phyloP scores from a whole-genome alignment of 2,113 vertebrate species.

The Phoxinus phoxinus region DNA sequence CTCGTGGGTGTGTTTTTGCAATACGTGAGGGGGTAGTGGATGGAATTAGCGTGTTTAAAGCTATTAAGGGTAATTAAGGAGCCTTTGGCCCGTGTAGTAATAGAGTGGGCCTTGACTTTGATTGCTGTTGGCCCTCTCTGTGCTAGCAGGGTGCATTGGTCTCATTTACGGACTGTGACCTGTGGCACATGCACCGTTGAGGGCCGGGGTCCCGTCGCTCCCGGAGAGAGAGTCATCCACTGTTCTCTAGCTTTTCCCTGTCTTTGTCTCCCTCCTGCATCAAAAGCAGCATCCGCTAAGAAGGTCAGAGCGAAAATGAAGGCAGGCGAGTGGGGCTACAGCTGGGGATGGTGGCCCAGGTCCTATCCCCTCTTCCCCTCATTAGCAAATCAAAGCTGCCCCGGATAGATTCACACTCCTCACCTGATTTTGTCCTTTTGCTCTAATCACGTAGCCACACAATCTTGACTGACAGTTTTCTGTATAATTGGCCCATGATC shows the following conservation, averaged over 20 bases:
- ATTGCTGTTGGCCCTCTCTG: constrained; percentile 86
- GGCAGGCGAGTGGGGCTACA: constrained; percentile 93
- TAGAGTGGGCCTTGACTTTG: constrained; percentile 82
- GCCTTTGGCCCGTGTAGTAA: constrained; percentile 83
- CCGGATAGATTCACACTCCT: constrained; percentile 95
- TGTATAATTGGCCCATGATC: constrained; percentile 99
- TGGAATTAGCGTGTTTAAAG: constrained; percentile 90
- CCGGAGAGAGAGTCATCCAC: constrained; percentile 45
- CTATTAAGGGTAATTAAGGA: constrained; percentile 95
- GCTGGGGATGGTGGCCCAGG: constrained; percentile 93
- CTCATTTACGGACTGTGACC: constrained; percentile 75
- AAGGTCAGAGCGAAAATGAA: constrained; percentile 98
- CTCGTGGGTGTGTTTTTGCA: constrained; percentile 61
- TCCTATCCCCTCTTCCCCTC: constrained; percentile 90
- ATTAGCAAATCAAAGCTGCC: constrained; percentile 99
- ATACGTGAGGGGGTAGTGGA: constrained; percentile 74
- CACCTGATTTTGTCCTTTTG: constrained; percentile 99
- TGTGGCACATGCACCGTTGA: constrained; percentile 17
- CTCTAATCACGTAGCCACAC: constrained; percentile 99
- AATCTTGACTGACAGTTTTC: constrained; percentile 99
- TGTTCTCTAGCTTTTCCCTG: constrained; percentile 15
- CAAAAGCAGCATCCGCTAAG: constrained; percentile 91
- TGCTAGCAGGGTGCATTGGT: constrained; percentile 82
- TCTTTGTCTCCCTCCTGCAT: constrained; percentile 80
- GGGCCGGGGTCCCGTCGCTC: constrained; percentile 80